Conservation (phyloP, 2,888 invertebrate species). For the Sphaerophoria rueppellii region DNA sequence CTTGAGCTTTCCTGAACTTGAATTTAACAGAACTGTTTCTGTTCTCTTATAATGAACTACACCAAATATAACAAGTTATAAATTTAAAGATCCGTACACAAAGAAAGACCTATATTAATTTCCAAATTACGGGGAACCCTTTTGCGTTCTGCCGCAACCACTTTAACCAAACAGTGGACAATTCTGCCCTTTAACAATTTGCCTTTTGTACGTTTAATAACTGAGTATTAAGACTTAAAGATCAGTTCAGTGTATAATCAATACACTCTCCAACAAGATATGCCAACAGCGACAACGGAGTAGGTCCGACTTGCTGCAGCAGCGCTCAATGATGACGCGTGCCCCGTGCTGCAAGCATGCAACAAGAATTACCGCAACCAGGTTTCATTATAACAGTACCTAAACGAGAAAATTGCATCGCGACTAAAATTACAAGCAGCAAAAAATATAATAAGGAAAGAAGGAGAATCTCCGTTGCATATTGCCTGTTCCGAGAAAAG, state of each 20-base stretch:
- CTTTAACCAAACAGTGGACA: constrained; percentile 31
- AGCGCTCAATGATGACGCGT: neutral
- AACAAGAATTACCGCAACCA: constrained; percentile 64
- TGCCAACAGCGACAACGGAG: constrained; percentile 20
- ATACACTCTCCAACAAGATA: constrained; percentile 37
- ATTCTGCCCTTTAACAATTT: constrained; percentile 25
- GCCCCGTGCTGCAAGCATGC: constrained; percentile 53
- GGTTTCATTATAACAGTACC: constrained; percentile 69
- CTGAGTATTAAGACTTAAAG: constrained; percentile 53
- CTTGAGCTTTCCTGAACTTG: no score
- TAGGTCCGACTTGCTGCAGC: neutral
- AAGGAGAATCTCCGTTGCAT: constrained; percentile 35
- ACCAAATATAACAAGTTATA: no score
- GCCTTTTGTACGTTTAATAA: constrained; percentile 50
- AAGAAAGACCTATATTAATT: constrained; percentile 45
- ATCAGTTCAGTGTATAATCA: constrained; percentile 64
- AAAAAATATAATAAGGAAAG: constrained; percentile 24
- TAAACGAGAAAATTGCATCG: constrained; percentile 69
- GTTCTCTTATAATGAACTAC: no score
- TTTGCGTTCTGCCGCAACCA: constrained; percentile 3
- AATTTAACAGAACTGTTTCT: no score
- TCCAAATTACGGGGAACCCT: constrained; percentile 39
- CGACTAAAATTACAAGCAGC: constrained; percentile 31
- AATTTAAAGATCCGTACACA: constrained; percentile 13
- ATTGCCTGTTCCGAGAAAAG: constrained; percentile 40